Percentiles rank a stretch among this genome's conserved stretches.
These are phyloP conservation scores for Thereuonema tuberculata DNA, from an alignment of 1,140 invertebrate species.

Conservation along the genomic window DNA sequence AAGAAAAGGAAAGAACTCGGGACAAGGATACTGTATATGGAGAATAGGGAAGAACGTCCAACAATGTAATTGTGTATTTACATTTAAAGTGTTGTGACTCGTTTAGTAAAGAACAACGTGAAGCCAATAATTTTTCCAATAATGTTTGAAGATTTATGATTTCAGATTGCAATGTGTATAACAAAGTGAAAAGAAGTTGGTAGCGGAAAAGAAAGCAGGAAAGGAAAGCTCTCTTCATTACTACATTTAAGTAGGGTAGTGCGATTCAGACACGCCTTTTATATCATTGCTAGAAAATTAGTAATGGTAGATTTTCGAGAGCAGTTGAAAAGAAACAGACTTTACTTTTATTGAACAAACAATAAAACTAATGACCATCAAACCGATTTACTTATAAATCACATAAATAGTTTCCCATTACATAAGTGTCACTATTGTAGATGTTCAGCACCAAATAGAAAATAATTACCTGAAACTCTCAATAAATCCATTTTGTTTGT, in stretches of 20 bases:
- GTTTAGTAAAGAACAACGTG: neutral
- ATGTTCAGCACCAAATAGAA: neutral
- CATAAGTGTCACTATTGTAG: neutral
- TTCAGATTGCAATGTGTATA: neutral
- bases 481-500: neutral
- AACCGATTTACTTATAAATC: neutral
- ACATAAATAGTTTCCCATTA: neutral
- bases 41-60: neutral
- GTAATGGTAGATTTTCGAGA: neutral
- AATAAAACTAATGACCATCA: neutral
- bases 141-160: neutral
- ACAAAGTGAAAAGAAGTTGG: neutral
- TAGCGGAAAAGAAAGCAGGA: neutral
- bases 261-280: no score
- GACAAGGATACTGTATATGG: neutral
- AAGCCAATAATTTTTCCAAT: neutral
- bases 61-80: neutral
- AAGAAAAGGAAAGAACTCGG: neutral
- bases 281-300: neutral
- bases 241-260: neutral
- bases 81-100: neutral
- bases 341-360: no score
- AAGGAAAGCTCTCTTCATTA: neutral
- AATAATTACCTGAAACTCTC: neutral
- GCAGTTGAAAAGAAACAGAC: neutral